Evolutionary conservation across 2,113 vertebrate genomes (phyloP).

Genomic region (Cheirogaleus medius): DNA sequence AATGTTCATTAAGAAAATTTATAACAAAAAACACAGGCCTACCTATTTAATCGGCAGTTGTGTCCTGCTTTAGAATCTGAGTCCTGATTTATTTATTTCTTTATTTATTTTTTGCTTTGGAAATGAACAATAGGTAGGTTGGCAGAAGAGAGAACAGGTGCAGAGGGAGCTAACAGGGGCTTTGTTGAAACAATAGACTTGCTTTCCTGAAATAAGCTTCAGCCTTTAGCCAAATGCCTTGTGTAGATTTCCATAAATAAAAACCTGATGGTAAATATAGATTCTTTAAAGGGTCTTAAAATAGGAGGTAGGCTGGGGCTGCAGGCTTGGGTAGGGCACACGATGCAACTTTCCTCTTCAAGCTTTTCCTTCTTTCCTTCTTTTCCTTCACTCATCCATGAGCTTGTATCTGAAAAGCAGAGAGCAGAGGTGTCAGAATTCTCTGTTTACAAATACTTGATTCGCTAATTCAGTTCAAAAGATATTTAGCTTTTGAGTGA

Average conservation of each 20-base stretch:
- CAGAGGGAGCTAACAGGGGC: neutral
- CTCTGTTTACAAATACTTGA: neutral
- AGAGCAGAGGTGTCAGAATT: neutral
- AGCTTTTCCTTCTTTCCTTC: neutral
- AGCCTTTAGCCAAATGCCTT: conserved; percentile 38
- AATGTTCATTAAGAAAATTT: conserved; percentile 49
- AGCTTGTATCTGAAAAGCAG: neutral
- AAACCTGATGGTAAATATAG: conserved; percentile 48
- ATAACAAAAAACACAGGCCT: conserved; percentile 87
- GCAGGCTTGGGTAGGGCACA: neutral
- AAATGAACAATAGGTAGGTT: conserved; percentile 34
- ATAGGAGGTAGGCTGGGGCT: neutral
- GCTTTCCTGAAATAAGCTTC: conserved; percentile 48
- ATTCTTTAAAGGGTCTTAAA: conserved; percentile 51
- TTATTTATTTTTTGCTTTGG: neutral
- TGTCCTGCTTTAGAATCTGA: neutral
- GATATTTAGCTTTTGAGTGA: neutral
- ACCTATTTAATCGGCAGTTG: neutral
- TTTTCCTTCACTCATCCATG: neutral
- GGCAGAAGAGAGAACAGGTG: conserved; percentile 47
- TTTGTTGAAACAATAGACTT: conserved; percentile 33
- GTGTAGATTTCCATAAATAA: conserved; percentile 44
- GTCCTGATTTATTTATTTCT: neutral
- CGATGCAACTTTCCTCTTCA: neutral
- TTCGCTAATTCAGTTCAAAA: neutral